Base-by-base conservation (phyloP, 2,888 invertebrate species). In the Eupithecia tripunctaria region DNA sequence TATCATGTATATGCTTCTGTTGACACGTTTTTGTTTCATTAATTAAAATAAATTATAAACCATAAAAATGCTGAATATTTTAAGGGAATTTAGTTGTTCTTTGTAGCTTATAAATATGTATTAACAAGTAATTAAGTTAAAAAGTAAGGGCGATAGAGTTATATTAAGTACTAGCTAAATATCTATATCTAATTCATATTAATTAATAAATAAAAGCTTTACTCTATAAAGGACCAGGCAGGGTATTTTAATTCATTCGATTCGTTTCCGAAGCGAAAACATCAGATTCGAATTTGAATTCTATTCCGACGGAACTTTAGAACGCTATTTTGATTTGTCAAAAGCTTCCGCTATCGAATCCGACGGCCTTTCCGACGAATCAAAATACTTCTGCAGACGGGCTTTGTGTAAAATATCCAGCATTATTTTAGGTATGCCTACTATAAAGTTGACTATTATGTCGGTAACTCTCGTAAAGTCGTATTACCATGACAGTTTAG, bases 1-100 rank as follows among this genome's bases (percentile, higher is more conserved):
- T 25, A n/a, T 56, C 47, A 56, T 56, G 56, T 56, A 56, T 25
- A 21, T 56, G 25, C 51, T 51, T 51, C 51, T 10, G 51, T 51
- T 21, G 51, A 51, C 21, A 21, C 21, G 12, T 56, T 29, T 29
- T 29, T 60, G 29, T 60, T 60, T 29, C 18, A 29, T 29, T 60
- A 60, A 29, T 29, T 60, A 12, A 29, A 18, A 29, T 60, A 60
- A 60, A 29, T 60, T 60, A 60, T 8, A 18, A 60, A 29, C 18
- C 8, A 60, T 60, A 29, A 18, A 18, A 10, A 60, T 60, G 60
- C 60, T 60, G 12, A 18, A 60, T 29, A 60, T 29, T 60, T 29
- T 29, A 18, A 10, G 3, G 29, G 12, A 56, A 29, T 29, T 29
- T 27, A 10, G 8, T 29, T 18, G 18, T 15, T 60, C 15, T 60